Base-by-base conservation (phyloP, 2,797 vertebrate genomes). In the Pipistrellus kuhlii region DNA sequence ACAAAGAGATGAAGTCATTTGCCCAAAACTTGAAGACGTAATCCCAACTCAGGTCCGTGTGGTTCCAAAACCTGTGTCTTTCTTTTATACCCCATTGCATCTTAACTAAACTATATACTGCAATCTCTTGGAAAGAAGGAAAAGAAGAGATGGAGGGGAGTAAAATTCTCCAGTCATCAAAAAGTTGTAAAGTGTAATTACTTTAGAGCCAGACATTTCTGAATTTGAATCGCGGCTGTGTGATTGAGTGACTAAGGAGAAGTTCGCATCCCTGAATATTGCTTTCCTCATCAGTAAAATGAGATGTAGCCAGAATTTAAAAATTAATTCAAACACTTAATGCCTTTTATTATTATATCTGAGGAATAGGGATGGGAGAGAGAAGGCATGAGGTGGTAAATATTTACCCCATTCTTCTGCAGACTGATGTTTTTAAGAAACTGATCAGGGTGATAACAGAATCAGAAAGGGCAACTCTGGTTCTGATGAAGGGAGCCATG, bases 61-160 rank as follows among this genome's bases (percentile, higher is more conserved):
- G 17, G 5, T 57, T 75, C 32, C 46, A 66, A 90, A 80, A 5
- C 30, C 18, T 46, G 6, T 10, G 21, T 93, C 55, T 59, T 64
- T 83, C 41, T 86, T 73, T 53, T 59, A 3, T 27, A 35, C 9
- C 3, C 35, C 10, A 6, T 23, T 76, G 27, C 12, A 35, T 66
- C 21, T 83, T 69, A 91, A 77, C n/a, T 30, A 76, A 88, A 81
- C 48, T 27, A 77, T 30, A 57, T 91, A 59, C 32, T 20, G 38
- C 8, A 64, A n/a, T 51, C 30, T 68, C 23, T 80, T 93, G 80
- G 83, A 86, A 91, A 90, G 41, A 93, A 80, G 23, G 23, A 35
- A 72, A 57, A 92, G 18, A 81, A 17, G 8, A 4, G 0, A 9
- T 25, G 21, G 51, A 85, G n/a, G 23, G 20, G 11, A 23, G 10